A percentile compares a stretch with the other conserved stretches of the same genome.
These are phyloP conservation scores for Leptopilina boulardi DNA, from an alignment of 1,140 invertebrate genomes.

Conservation along the genomic window DNA sequence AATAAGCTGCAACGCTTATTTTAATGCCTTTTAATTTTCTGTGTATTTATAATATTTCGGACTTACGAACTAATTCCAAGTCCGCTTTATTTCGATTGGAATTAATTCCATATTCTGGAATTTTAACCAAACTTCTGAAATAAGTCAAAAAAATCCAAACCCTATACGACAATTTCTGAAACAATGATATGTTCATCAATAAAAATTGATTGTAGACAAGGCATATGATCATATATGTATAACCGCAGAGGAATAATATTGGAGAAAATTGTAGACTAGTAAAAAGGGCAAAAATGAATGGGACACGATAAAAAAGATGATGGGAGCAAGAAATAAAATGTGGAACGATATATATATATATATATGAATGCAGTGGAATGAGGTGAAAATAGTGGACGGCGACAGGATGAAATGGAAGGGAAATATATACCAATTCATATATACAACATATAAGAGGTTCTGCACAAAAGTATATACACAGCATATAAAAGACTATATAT, in stretches of 20 bases:
- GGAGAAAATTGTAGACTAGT: conserved; percentile 3
- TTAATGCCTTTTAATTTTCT: too few species aligned
- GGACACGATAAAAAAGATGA: conserved; percentile 12
- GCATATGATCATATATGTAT: neutral
- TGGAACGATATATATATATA: neutral
- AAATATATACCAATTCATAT: neutral
- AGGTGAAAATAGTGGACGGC: neutral
- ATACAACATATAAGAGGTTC: neutral
- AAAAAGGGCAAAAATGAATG: conserved; percentile 29
- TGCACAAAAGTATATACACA: conserved; percentile 3
- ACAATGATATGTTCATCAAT: neutral
- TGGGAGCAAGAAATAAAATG: neutral
- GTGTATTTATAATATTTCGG: too few species aligned
- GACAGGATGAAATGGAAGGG: neutral
- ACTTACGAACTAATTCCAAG: too few species aligned
- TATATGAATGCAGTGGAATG: neutral
- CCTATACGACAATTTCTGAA: too few species aligned
- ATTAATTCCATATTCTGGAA: too few species aligned
- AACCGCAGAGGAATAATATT: neutral
- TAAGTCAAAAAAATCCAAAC: too few species aligned
- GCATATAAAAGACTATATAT: neutral
- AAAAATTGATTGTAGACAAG: neutral
- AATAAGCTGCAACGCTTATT: too few species aligned
- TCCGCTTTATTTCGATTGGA: too few species aligned
- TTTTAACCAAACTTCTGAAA: too few species aligned